Evolutionary conservation across 2,888 invertebrate species (phyloP).

Genomic region (Polydrusus cervinus): DNA sequence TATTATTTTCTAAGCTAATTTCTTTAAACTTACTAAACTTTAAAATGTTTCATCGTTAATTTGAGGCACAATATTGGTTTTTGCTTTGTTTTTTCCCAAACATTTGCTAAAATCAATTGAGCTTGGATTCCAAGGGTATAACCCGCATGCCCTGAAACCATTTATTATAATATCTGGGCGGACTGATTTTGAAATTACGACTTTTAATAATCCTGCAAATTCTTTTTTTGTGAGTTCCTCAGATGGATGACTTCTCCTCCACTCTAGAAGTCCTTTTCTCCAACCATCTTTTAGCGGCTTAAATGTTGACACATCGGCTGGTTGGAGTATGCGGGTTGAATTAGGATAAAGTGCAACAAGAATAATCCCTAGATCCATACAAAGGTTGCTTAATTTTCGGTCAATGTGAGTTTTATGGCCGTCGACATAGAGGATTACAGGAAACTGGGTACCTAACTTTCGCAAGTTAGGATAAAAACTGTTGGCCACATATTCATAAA

Average conservation of each 20-base stretch:
- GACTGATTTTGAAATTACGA: conserved; percentile 27
- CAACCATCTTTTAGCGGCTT: conserved; percentile 56
- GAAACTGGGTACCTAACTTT: conserved; percentile 16
- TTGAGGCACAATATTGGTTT: conserved; percentile 22
- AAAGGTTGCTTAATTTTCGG: conserved; percentile 46
- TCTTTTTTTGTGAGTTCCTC: conserved; percentile 30
- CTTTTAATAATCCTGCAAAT: conserved; percentile 32
- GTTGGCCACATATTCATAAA: conserved; percentile 40
- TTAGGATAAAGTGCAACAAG: conserved; percentile 61
- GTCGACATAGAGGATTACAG: conserved; percentile 45
- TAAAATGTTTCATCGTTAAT: conserved; percentile 17
- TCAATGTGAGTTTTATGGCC: conserved; percentile 46
- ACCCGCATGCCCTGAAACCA: conserved; percentile 52
- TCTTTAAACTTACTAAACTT: conserved; percentile 39
- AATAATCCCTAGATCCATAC: conserved; percentile 51
- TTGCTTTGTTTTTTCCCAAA: conserved; percentile 42
- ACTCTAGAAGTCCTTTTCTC: conserved; percentile 55
- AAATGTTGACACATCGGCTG: conserved; percentile 60
- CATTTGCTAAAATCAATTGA: conserved; percentile 47
- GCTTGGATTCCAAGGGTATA: conserved; percentile 52
- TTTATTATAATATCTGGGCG: conserved; percentile 44
- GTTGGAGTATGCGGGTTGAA: conserved; percentile 55
- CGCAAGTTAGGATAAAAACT: conserved; percentile 32
- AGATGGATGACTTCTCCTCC: conserved; percentile 58
- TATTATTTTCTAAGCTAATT: conserved; percentile 28